Base-by-base conservation (phyloP, 2,797 vertebrate species). In the Chrosomus eos region DNA sequence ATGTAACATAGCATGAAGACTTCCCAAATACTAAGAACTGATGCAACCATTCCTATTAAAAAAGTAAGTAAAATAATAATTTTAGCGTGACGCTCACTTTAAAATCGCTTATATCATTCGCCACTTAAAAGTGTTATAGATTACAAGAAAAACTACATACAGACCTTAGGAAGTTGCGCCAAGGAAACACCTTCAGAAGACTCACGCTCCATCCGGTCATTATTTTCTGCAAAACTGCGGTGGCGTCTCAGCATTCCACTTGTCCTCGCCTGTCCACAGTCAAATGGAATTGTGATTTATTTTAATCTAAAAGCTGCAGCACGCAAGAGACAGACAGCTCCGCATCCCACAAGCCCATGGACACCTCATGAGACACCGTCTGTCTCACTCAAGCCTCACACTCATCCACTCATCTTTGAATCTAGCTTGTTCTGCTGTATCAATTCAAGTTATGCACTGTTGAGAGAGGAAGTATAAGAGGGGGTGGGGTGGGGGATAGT, bases 111-210 rank as follows among this genome's bases (percentile, higher is more conserved):
- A 48, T 10, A 45, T 72, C n/a, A 6, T 40, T 74, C 5, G 1
- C 31, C 45, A 43, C 38, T 64, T 40, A 28, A 1, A 60, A 7
- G 2, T 51, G 18, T 31, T 73, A 28, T 5, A 16, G 3, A 5
- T 14, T 28, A 18, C 1, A 40, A 71, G 58, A 13, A 40, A 48
- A 74, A 51, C 14, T 3, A 58, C n/a, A 19, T 26, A 81, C 72
- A 18, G 79, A 86, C 85, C 80, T 82, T 53, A 38, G 26, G 26
- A 83, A 83, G 40, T 64, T 73, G 75, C n/a, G 3, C 2, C 40
- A 28, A 67, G 75, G 67, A 43, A 78, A 70, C 48, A 31, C 48
- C 36, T 78, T 26, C 33, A 77, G 51, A 78, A 70, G 74, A 84
- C 13, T 7, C 5, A 7, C 36, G 19, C 67, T 79, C 81, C 85